Evolutionary conservation across 2,888 invertebrate genomes (phyloP).

Genomic region (Mactromeris polynyma): DNA sequence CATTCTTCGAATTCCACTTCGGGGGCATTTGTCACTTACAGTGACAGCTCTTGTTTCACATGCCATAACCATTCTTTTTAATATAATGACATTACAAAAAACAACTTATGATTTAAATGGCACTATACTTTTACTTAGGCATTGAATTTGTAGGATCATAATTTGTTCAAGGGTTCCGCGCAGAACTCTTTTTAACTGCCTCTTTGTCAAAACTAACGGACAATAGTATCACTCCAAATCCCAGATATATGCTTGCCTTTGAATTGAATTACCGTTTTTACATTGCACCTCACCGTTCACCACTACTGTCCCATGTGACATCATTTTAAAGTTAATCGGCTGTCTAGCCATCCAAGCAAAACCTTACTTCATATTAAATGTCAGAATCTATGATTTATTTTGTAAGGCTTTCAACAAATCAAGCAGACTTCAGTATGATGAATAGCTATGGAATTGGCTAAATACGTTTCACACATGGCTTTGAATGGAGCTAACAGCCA

Average conservation of each 20-base stretch:
- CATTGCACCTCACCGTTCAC: not conserved
- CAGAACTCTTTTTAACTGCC: too few species aligned
- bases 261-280: not conserved
- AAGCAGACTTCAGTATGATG: not conserved
- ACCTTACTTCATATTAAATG: not conserved
- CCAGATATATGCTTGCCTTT: not conserved
- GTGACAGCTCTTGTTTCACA: too few species aligned
- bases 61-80: too few species aligned
- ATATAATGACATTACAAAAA: too few species aligned
- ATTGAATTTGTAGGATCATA: too few species aligned
- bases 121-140: too few species aligned
- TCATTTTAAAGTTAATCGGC: constrained; percentile 6
- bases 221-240: too few species aligned
- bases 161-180: too few species aligned
- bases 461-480: constrained; percentile 28
- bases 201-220: too few species aligned
- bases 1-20: too few species aligned
- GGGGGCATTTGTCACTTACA: too few species aligned
- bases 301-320: constrained; percentile 3
- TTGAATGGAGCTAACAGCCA: constrained; percentile 10
- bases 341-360: not conserved
- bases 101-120: too few species aligned
- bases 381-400: constrained; percentile 9
- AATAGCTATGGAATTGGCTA: constrained; percentile 8
- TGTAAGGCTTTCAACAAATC: constrained; percentile 10